These are phyloP conservation scores for Ryuthela nishihirai DNA, from an alignment of 2,888 invertebrate species.

Conservation along the genomic window DNA sequence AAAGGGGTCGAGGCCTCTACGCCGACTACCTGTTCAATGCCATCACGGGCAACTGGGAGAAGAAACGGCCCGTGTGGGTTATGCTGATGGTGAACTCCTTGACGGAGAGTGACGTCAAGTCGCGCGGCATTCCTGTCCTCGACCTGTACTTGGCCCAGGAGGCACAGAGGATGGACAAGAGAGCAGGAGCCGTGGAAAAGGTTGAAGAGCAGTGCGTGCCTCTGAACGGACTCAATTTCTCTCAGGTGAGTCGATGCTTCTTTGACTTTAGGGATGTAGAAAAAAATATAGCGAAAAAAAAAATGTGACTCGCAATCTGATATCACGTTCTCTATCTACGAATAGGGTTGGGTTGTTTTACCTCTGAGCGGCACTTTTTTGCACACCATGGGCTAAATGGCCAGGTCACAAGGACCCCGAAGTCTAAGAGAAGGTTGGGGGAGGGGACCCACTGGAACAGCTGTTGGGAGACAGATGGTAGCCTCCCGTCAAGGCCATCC, in stretches of 20 bases:
- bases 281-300: not conserved
- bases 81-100: conserved; percentile 57
- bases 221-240: conserved; percentile 55
- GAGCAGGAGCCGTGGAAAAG: conserved; percentile 55
- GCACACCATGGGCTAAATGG: too few relatives aligned
- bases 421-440: too few relatives aligned
- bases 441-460: too few relatives aligned
- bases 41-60: conserved; percentile 56
- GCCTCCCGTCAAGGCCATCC: too few relatives aligned
- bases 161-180: conserved; percentile 53
- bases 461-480: too few relatives aligned
- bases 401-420: too few relatives aligned
- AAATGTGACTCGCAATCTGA: too few relatives aligned
- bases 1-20: conserved; percentile 50
- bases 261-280: not conserved
- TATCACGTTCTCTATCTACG: too few relatives aligned
- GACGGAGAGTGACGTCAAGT: conserved; percentile 53
- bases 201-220: conserved; percentile 59
- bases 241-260: conserved; percentile 51
- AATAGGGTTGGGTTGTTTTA: too few relatives aligned
- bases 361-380: too few relatives aligned
- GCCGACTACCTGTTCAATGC: conserved; percentile 55
- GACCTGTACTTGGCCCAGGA: conserved; percentile 57
- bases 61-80: conserved; percentile 58
- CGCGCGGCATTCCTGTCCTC: conserved; percentile 55